phyloP scores from a whole-genome alignment of 2,113 vertebrate species.

The Carlito syrichta region DNA sequence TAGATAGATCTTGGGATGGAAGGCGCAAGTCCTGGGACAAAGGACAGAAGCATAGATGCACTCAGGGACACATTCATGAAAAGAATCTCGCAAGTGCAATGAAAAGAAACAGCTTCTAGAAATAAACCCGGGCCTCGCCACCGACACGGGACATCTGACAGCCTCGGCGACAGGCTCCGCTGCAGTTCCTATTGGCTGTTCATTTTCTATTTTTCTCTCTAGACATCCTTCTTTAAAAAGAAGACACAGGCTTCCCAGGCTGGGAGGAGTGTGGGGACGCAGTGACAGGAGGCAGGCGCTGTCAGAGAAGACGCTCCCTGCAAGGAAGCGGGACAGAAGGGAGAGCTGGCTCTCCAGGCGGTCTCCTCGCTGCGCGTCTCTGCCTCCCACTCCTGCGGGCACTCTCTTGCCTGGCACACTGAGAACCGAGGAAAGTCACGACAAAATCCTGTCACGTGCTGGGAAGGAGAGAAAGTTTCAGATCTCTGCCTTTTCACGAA shows the following conservation, averaged over 20 bases:
- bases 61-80: background rate
- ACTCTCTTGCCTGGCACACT: background rate
- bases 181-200: background rate
- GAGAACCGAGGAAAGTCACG: conserved; percentile 36
- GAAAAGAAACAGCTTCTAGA: background rate
- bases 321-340: conserved; percentile 55
- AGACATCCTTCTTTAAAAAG: conserved; percentile 51
- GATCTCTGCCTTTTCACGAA: conserved; percentile 36
- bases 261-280: conserved; percentile 6
- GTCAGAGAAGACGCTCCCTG: conserved; percentile 39
- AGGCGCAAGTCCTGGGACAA: background rate
- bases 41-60: background rate
- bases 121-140: background rate
- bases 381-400: background rate
- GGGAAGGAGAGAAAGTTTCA: conserved; percentile 37
- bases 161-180: background rate
- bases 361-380: background rate
- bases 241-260: conserved; percentile 22
- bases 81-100: background rate
- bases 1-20: background rate
- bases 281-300: conserved; percentile 40
- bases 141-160: background rate
- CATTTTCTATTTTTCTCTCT: conserved; percentile 41
- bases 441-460: conserved; percentile 47
- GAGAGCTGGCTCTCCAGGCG: background rate